Percentiles rank a stretch among this genome's conserved stretches.
Evolutionary conservation across 2,888 invertebrate species (phyloP).

Genomic region (Emesis furor): DNA sequence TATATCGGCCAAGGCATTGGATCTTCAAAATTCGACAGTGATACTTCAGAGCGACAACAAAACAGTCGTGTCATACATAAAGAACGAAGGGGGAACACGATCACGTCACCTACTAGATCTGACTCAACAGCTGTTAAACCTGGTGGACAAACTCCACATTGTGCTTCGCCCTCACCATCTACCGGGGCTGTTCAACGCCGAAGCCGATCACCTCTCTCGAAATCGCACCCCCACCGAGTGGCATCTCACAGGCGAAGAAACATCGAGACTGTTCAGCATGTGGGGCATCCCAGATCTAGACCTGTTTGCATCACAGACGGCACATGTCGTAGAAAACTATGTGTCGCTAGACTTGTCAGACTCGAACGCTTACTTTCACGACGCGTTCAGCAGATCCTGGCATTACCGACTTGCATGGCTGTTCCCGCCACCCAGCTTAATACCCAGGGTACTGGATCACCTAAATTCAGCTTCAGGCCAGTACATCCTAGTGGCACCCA

Average conservation of each 20-base stretch:
- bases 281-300: conserved; percentile 71
- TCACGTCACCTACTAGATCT: conserved; percentile 52
- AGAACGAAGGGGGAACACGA: conserved; percentile 71
- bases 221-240: conserved; percentile 52
- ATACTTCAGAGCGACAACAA: conserved; percentile 71
- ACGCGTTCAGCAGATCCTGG: conserved; percentile 65
- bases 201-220: conserved; percentile 67
- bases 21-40: conserved; percentile 36
- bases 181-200: conserved; percentile 69
- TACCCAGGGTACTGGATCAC: conserved; percentile 51
- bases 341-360: conserved; percentile 63
- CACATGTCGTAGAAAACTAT: conserved; percentile 65
- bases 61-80: conserved; percentile 70
- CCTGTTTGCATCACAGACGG: conserved; percentile 63
- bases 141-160: conserved; percentile 56
- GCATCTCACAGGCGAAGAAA: conserved; percentile 58
- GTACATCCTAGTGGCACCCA: conserved; percentile 51
- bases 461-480: conserved; percentile 38
- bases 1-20: conserved; percentile 18
- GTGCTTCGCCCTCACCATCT: conserved; percentile 54
- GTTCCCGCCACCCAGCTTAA: conserved; percentile 54
- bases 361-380: conserved; percentile 61
- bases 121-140: conserved; percentile 49
- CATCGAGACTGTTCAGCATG: conserved; percentile 49
- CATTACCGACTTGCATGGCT: conserved; percentile 55